phyloP scores from a whole-genome alignment of 2,888 invertebrate species.

The Amphimallon solstitiale region DNA sequence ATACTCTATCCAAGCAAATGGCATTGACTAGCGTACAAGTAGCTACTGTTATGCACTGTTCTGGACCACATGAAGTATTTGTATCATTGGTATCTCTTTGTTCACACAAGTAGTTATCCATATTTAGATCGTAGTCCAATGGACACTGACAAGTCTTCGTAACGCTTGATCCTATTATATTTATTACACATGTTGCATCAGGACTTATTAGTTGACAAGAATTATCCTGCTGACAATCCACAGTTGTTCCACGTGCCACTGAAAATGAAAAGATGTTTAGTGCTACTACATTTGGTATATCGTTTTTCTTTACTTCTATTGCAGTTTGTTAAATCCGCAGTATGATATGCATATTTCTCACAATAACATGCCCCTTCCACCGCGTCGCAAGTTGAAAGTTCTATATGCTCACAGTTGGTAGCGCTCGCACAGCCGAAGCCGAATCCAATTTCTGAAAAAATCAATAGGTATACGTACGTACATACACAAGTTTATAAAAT shows the following conservation, averaged over 20 bases:
- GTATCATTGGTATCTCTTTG: neutral
- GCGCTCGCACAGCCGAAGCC: slow-evolving; percentile 6
- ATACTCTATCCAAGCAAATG: slow-evolving; percentile 18
- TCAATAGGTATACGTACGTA: too few relatives aligned
- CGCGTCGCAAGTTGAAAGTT: neutral
- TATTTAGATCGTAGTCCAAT: slow-evolving; percentile 17
- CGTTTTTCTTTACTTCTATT: slow-evolving; percentile 21
- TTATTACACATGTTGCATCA: slow-evolving; percentile 18
- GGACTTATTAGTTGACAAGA: slow-evolving; percentile 10
- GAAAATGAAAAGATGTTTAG: slow-evolving; percentile 9
- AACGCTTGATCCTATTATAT: neutral
- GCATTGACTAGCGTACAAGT: slow-evolving; percentile 27
- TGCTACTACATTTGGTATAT: neutral
- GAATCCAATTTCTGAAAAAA: slow-evolving; percentile 28
- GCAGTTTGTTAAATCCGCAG: slow-evolving; percentile 17
- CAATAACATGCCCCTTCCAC: slow-evolving; percentile 29
- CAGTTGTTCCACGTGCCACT: slow-evolving; percentile 10
- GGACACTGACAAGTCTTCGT: slow-evolving; percentile 25
- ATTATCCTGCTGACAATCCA: slow-evolving; percentile 6
- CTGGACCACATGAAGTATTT: neutral
- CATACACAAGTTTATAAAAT: too few relatives aligned
- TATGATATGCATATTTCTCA: slow-evolving; percentile 19
- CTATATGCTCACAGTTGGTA: slow-evolving; percentile 5
- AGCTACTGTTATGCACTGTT: neutral
- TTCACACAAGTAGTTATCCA: slow-evolving; percentile 14